Percentiles rank a stretch among this genome's conserved stretches.
Conservation (phyloP, 2,888 invertebrate species). For the Drosophila buzzatii region DNA sequence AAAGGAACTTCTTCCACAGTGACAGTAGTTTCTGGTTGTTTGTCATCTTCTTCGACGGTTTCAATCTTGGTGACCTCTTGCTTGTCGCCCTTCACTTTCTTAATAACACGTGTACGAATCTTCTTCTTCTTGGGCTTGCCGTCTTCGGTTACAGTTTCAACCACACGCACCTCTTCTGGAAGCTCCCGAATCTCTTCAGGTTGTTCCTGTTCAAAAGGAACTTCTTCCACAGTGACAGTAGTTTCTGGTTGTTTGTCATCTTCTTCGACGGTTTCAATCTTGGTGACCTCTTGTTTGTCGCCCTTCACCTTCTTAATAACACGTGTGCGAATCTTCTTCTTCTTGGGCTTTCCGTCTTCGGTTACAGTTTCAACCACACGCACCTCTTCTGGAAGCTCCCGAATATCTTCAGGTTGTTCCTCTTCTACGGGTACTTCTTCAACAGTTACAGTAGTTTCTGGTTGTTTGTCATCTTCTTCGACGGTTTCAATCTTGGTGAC, state of each 20-base stretch:
- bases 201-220: neutral
- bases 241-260: conserved; percentile 24
- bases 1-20: neutral
- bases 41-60: conserved; percentile 6
- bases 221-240: conserved; percentile 16
- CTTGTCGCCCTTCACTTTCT: conserved; percentile 4
- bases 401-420: conserved; percentile 25
- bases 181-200: neutral
- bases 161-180: neutral
- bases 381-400: conserved; percentile 48
- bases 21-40: conserved; percentile 2
- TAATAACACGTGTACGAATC: conserved; percentile 8
- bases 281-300: conserved; percentile 30
- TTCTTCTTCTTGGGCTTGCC: conserved; percentile 10
- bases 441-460: conserved; percentile 47
- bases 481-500: conserved; percentile 56
- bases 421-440: conserved; percentile 33
- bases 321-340: conserved; percentile 22
- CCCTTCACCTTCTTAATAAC: conserved; percentile 27
- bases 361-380: conserved; percentile 40
- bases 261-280: conserved; percentile 27
- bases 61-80: conserved; percentile 12
- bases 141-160: conserved; percentile 1
- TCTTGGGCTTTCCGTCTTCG: conserved; percentile 38
- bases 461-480: conserved; percentile 46